Percentiles rank a stretch among this genome's conserved stretches.
phyloP scores from a whole-genome alignment of 2,888 invertebrate species.

The Parelbella ahira region DNA sequence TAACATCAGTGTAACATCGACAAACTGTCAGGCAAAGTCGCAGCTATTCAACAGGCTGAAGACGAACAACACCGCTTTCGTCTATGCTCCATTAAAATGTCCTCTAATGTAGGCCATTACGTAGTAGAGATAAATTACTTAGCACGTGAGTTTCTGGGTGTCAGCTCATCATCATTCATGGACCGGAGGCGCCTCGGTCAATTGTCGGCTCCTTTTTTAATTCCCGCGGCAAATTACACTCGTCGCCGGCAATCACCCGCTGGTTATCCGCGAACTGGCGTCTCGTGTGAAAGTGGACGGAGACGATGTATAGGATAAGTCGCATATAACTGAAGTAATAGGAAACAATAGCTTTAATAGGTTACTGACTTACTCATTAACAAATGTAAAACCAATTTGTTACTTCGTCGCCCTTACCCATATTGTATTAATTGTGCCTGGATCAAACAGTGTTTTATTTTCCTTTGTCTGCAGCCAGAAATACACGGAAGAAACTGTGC shows the following conservation, averaged over 20 bases:
- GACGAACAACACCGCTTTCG: conserved; percentile 1
- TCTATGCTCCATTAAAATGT: background rate
- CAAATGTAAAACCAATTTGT: too few species aligned
- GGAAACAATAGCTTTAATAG: too few species aligned
- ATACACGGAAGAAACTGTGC: too few species aligned
- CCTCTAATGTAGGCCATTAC: conserved; percentile 9
- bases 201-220: conserved; percentile 39
- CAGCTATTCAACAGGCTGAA: too few species aligned
- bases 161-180: conserved; percentile 1
- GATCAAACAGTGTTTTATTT: too few species aligned
- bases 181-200: conserved; percentile 32
- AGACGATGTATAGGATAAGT: background rate
- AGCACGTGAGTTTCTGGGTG: conserved; percentile 13
- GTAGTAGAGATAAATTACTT: background rate
- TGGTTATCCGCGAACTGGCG: conserved; percentile 12
- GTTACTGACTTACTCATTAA: too few species aligned
- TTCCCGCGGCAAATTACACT: conserved; percentile 28
- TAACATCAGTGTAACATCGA: too few species aligned
- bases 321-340: too few species aligned
- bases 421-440: too few species aligned
- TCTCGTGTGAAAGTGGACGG: conserved; percentile 11
- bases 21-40: too few species aligned
- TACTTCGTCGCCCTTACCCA: too few species aligned
- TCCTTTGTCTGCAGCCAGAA: too few species aligned
- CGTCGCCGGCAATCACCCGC: conserved; percentile 27